Conservation (phyloP, 2,888 invertebrate species). For the Scrobipalpa atriplicella region DNA sequence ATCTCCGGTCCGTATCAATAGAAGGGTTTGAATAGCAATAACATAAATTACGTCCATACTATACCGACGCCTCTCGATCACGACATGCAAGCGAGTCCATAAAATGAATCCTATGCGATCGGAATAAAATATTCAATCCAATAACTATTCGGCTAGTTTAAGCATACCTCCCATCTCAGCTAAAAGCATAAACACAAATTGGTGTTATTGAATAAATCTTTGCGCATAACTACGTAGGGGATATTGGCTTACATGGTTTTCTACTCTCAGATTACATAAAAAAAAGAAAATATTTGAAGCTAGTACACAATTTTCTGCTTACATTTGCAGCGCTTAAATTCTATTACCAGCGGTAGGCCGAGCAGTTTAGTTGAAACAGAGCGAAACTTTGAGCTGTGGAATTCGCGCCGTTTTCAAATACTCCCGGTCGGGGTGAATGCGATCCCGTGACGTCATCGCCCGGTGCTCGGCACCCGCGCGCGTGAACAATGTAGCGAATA, state of each 20-base stretch:
- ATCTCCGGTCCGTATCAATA: conserved; percentile 36
- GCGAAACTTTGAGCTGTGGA: conserved; percentile 32
- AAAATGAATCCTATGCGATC: conserved; percentile 30
- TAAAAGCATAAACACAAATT: conserved; percentile 38
- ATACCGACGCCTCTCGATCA: conserved; percentile 9
- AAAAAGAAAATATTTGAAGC: background rate
- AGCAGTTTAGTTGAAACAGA: conserved; percentile 18
- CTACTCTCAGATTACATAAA: background rate
- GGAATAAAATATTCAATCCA: conserved; percentile 28
- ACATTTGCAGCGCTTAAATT: conserved; percentile 11
- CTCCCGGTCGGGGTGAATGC: conserved; percentile 36
- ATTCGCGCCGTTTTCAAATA: conserved; percentile 35
- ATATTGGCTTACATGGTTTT: background rate
- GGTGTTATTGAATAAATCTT: conserved; percentile 40
- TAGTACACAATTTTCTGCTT: background rate
- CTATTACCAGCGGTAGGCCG: conserved; percentile 17
- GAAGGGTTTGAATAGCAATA: conserved; percentile 38
- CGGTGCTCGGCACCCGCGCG: conserved; percentile 13
- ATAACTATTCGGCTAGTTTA: conserved; percentile 10
- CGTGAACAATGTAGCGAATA: conserved; percentile 41
- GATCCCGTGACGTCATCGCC: conserved; percentile 39
- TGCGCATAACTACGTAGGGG: background rate
- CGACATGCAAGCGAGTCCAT: conserved; percentile 27
- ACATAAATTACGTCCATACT: conserved; percentile 32
- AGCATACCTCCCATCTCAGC: conserved; percentile 31